Base-by-base conservation (phyloP, 2,888 invertebrate species). In the Erannis defoliaria region DNA sequence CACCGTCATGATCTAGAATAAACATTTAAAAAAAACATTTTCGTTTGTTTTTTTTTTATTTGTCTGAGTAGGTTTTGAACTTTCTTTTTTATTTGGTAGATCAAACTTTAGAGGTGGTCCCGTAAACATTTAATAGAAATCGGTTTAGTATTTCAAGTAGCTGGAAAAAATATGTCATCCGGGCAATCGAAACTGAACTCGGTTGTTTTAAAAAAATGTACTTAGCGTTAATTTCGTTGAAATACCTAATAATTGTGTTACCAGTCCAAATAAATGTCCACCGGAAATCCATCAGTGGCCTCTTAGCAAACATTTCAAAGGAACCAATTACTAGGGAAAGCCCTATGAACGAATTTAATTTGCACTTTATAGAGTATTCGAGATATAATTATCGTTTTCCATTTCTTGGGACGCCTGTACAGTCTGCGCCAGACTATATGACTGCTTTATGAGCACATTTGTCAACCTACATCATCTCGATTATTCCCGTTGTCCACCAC, bases 301-400 rank as follows among this genome's bases (percentile, higher is more conserved):
- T n/a, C 16, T n/a, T 35, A 14, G 35, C 4, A 21, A 49, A 35
- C 21, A 14, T 35, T 37, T 49, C 46, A 49, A 40, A 50, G 19
- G 51, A 51, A 51, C 19, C 40, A 40, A 51, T 51, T 51, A 40
- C 51, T 46, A 38, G 40, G n/a, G 29, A 16, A 51, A 51, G 29
- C 29, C 38, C 51, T 51, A 29, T 29, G 31, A 42, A 29, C 12
- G 51, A 51, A 51, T 51, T 40, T 51, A 51, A 51, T 51, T 51
- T 51, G 40, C 40, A 51, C n/a, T 31, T 18, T 2, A 31, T 51
- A 31, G 40, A 29, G 26, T 31, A 12, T 29, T 40, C 9, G 6
- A n/a, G 31, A 40, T 40, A 51, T 51, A 38, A 50, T 37, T 50
- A 38, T 35, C 23, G 38, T 12, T 46, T 46, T 16, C 37, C 29